Percentiles rank a stretch among this genome's conserved stretches.
phyloP scores from a whole-genome alignment of 2,888 invertebrate species.

The Lasioglossum morio region DNA sequence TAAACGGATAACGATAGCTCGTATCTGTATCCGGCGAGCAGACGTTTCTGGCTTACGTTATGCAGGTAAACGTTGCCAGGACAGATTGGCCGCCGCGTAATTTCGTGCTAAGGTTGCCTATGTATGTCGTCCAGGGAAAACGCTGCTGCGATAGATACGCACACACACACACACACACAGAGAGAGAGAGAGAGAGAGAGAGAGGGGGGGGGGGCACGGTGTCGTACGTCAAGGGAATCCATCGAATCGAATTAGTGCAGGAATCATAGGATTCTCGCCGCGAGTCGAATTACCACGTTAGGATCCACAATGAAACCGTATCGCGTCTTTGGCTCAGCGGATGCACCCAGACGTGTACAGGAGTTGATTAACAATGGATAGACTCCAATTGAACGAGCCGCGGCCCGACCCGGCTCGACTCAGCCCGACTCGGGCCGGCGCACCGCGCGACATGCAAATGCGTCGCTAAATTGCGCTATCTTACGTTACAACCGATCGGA shows the following conservation, averaged over 20 bases:
- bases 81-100: slow-evolving; percentile 73
- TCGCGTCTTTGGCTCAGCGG: slow-evolving; percentile 3
- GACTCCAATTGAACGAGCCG: not conserved
- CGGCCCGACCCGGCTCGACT: not conserved
- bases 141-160: not conserved
- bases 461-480: slow-evolving; percentile 10
- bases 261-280: slow-evolving; percentile 27
- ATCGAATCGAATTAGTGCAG: slow-evolving; percentile 58
- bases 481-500: not conserved
- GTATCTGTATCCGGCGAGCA: slow-evolving; percentile 68
- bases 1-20: slow-evolving; percentile 80
- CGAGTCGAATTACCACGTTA: slow-evolving; percentile 5
- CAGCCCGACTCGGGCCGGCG: not conserved
- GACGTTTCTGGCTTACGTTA: slow-evolving; percentile 66
- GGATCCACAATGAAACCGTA: not conserved
- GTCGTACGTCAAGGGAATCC: slow-evolving; percentile 42
- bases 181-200: not conserved
- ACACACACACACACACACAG: too few relatives aligned
- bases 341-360: not conserved
- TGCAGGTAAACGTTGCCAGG: slow-evolving; percentile 51
- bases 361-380: slow-evolving; percentile 15
- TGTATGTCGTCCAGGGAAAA: slow-evolving; percentile 4
- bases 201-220: not conserved
- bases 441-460: not conserved
- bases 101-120: slow-evolving; percentile 59